Evolutionary conservation across 2,888 invertebrate species (phyloP).

Genomic region (Gymnosoma rotundatum): DNA sequence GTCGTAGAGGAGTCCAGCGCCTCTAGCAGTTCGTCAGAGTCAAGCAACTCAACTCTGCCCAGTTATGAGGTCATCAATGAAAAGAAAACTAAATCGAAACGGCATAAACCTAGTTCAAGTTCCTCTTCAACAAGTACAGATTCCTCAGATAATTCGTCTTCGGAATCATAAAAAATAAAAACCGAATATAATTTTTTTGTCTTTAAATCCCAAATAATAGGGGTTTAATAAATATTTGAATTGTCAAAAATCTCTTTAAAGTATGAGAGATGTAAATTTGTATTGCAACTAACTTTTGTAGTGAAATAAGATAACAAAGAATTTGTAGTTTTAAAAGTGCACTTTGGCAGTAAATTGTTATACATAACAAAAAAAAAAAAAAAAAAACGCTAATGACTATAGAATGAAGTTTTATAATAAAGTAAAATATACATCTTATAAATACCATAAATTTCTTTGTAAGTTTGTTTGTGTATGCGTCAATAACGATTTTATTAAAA

Average conservation of each 20-base stretch:
- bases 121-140: conserved; percentile 73
- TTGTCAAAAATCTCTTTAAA: conserved; percentile 52
- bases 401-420: not conserved
- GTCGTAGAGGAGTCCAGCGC: conserved; percentile 78
- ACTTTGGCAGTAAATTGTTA: conserved; percentile 46
- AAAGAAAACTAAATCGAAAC: conserved; percentile 77
- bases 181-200: not conserved
- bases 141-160: conserved; percentile 75
- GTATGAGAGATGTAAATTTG: conserved; percentile 45
- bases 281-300: conserved; percentile 53
- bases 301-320: conserved; percentile 22
- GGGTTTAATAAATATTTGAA: conserved; percentile 14
- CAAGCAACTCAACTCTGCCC: conserved; percentile 80
- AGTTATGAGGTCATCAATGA: conserved; percentile 81
- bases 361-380: not conserved
- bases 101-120: conserved; percentile 74
- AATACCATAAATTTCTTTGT: no score
- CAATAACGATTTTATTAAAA: no score
- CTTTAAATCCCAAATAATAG: not conserved
- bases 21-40: conserved; percentile 76
- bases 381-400: not conserved
- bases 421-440: no score
- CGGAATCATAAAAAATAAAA: conserved; percentile 71
- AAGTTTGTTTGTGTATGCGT: no score
- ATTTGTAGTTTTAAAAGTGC: conserved; percentile 36